phyloP scores from a whole-genome alignment of 2,113 vertebrate species.

The Channa argus region DNA sequence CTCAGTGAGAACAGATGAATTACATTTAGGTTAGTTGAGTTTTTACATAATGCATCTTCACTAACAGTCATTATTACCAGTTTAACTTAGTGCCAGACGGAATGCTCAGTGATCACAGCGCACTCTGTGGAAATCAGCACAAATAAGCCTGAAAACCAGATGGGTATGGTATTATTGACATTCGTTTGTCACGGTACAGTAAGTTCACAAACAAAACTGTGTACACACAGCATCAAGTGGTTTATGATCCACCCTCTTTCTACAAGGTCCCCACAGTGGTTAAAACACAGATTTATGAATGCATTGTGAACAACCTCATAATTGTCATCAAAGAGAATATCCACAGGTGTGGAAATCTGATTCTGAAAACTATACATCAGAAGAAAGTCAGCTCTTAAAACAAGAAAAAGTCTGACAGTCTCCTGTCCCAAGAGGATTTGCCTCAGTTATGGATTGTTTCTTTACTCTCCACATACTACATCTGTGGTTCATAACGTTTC shows the following conservation, averaged over 20 bases:
- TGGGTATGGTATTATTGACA: not conserved
- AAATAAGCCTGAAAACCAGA: not conserved
- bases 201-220: constrained; percentile 6
- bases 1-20: no score
- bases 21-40: not conserved
- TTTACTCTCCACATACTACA: no score
- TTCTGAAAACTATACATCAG: not conserved
- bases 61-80: not conserved
- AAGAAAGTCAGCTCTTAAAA: not conserved
- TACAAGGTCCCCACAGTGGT: not conserved
- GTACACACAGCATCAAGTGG: constrained; percentile 8
- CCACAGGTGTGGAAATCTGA: not conserved
- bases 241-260: not conserved
- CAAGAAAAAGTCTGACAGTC: not conserved
- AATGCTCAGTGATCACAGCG: not conserved
- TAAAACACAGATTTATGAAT: not conserved
- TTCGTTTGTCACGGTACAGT: not conserved
- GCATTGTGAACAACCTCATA: not conserved
- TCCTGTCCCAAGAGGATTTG: not conserved
- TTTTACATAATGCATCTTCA: not conserved
- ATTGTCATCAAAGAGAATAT: not conserved
- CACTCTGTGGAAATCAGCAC: not conserved
- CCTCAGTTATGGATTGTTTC: no score
- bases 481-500: not conserved
- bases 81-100: not conserved